Evolutionary conservation across 1,140 invertebrate species (phyloP).

Genomic region (Ooceraea biroi): DNA sequence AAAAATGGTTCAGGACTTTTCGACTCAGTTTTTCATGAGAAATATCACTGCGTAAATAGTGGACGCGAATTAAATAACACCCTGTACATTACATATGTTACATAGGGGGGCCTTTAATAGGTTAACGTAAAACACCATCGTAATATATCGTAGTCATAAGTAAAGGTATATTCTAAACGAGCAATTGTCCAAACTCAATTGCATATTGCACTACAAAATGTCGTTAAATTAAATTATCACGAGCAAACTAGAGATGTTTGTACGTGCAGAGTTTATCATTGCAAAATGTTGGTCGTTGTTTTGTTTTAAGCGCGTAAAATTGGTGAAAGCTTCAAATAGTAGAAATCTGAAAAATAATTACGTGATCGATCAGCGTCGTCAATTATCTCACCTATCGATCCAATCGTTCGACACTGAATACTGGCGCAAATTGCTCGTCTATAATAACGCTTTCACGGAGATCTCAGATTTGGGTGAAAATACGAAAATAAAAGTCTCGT

Average conservation of each 20-base stretch:
- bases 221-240: neutral
- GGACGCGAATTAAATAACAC: no score
- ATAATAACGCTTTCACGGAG: neutral
- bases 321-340: neutral
- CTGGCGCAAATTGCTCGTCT: neutral
- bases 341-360: neutral
- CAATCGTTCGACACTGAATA: neutral
- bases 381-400: neutral
- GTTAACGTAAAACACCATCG: conserved; percentile 13
- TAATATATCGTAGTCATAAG: neutral
- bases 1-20: no score
- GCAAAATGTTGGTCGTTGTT: no score
- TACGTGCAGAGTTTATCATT: no score
- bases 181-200: conserved; percentile 18
- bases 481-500: conserved; percentile 1
- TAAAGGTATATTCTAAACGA: conserved; percentile 1
- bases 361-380: neutral
- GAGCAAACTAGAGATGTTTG: no score
- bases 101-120: conserved; percentile 11
- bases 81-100: no score
- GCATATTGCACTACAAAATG: neutral
- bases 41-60: no score
- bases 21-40: no score
- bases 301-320: no score
- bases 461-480: neutral